These are phyloP conservation scores for Lordiphosa andalusiaca DNA, from an alignment of 2,888 invertebrate species.

Conservation along the genomic window DNA sequence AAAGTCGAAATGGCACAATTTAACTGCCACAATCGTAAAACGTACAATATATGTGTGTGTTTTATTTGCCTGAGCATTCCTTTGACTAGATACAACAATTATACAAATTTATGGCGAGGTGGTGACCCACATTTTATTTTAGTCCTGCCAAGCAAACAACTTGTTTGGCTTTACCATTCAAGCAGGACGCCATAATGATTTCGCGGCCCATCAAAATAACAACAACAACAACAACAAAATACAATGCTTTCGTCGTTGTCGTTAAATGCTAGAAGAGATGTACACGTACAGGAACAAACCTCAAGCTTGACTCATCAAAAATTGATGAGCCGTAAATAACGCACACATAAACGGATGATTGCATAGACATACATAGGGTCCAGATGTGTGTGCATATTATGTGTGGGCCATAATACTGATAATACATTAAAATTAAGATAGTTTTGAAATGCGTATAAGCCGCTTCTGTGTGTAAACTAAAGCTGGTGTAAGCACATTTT, in stretches of 20 bases:
- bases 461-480: no score
- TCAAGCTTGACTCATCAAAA: conserved; percentile 55
- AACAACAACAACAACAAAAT: conserved; percentile 30
- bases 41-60: conserved; percentile 22
- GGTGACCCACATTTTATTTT: conserved; percentile 41
- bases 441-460: no score
- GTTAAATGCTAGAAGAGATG: conserved; percentile 8
- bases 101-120: conserved; percentile 40
- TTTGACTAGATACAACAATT: conserved; percentile 40
- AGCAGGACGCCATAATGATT: conserved; percentile 52
- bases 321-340: conserved; percentile 54
- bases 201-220: conserved; percentile 41
- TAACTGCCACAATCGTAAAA: conserved; percentile 35
- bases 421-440: no score
- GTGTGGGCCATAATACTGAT: no score
- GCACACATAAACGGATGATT: conserved; percentile 13
- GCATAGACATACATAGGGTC: neutral
- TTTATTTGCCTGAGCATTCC: conserved; percentile 19
- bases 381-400: neutral
- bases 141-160: neutral
- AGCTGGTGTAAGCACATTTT: no score
- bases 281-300: conserved; percentile 9
- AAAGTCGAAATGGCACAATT: conserved; percentile 7
- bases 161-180: conserved; percentile 33
- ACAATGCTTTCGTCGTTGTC: conserved; percentile 14